Conservation (phyloP, 2,113 vertebrate species). For the Nestor notabilis region DNA sequence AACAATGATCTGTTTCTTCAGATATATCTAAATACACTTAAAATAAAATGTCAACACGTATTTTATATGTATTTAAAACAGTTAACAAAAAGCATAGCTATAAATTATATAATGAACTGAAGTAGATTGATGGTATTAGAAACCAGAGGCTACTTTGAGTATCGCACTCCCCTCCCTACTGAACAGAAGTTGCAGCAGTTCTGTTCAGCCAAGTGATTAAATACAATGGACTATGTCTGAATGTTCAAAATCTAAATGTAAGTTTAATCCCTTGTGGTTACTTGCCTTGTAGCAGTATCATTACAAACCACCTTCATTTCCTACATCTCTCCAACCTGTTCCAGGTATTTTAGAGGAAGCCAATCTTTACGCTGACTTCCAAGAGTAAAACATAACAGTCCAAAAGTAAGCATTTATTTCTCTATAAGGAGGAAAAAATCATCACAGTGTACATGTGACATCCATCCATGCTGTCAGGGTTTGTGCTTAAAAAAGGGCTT, state of each 20-base stretch:
- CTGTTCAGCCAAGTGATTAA: background rate
- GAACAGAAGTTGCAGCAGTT: background rate
- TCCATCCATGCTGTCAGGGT: background rate
- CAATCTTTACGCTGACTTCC: background rate
- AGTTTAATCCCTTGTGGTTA: background rate
- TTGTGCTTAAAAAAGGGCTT: background rate
- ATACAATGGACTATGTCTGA: background rate
- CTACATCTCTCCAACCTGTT: background rate
- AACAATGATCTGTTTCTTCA: background rate
- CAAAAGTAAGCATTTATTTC: background rate
- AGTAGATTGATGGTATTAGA: background rate
- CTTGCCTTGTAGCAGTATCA: background rate
- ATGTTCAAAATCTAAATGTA: background rate
- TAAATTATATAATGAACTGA: background rate
- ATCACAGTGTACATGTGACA: background rate
- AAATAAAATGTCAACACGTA: background rate
- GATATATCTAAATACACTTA: background rate
- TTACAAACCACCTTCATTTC: background rate
- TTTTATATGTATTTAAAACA: background rate
- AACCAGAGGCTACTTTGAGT: background rate
- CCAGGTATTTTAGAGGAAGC: background rate
- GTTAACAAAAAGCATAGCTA: background rate
- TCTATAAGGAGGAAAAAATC: background rate
- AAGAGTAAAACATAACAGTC: background rate
- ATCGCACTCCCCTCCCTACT: background rate